These are phyloP conservation scores for Rana temporaria DNA, from an alignment of 2,113 vertebrate genomes.

Conservation along the genomic window DNA sequence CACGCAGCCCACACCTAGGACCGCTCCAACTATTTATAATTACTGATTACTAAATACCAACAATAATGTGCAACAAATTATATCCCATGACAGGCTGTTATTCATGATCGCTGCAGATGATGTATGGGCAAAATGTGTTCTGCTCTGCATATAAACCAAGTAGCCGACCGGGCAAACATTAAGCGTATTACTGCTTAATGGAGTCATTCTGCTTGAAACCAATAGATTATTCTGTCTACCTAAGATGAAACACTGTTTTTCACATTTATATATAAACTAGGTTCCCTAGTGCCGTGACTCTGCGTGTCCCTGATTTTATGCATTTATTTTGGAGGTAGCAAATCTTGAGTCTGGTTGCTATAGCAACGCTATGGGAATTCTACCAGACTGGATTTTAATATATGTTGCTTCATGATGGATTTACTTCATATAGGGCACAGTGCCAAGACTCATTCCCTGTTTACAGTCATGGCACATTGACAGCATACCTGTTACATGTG, in stretches of 20 bases:
- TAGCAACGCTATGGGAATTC: conserved; percentile 6
- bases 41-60: conserved; percentile 14
- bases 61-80: not conserved
- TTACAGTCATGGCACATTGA: too few relatives aligned
- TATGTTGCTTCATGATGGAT: conserved; percentile 9
- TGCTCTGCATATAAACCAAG: not conserved
- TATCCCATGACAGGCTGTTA: not conserved
- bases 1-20: not conserved
- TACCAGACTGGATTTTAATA: not conserved
- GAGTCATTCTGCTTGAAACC: not conserved
- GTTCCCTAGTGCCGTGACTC: not conserved
- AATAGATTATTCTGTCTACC: not conserved
- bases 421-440: not conserved
- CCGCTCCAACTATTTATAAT: conserved; percentile 4
- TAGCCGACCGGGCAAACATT: not conserved
- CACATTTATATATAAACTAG: not conserved
- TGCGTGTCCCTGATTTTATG: not conserved
- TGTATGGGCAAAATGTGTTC: not conserved
- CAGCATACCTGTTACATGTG: too few relatives aligned
- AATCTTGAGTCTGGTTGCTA: conserved; percentile 12
- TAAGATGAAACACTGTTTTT: not conserved
- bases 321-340: conserved; percentile 7
- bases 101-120: not conserved
- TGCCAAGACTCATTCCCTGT: not conserved
- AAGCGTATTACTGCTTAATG: not conserved